Conservation (phyloP, 2,888 invertebrate species). For the Ecdyonurus torrentis region DNA sequence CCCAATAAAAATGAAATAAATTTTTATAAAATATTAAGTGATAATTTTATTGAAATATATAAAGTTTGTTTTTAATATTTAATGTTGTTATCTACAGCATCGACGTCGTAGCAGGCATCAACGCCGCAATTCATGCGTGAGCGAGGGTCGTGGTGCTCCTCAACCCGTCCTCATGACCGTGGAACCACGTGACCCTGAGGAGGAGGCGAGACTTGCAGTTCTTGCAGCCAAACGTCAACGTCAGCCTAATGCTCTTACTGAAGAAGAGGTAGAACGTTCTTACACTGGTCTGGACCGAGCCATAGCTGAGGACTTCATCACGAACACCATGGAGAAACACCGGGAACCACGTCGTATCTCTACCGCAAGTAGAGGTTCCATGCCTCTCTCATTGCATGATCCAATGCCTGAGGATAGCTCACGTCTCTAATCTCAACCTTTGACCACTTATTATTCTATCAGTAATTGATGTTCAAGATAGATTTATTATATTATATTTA, state of each 20-base stretch:
- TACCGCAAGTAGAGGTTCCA: neutral
- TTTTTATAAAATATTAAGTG: too few relatives aligned
- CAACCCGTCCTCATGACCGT: neutral
- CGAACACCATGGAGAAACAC: neutral
- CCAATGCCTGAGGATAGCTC: neutral
- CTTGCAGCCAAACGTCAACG: neutral
- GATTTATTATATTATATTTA: too few relatives aligned
- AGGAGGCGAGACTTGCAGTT: neutral
- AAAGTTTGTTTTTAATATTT: neutral
- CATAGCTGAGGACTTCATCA: slow-evolving; percentile 1
- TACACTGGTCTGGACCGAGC: neutral
- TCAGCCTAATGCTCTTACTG: neutral
- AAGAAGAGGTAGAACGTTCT: neutral
- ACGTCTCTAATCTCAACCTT: neutral
- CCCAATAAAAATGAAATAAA: too few relatives aligned
- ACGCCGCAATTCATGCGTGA: neutral
- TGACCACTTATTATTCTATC: too few relatives aligned
- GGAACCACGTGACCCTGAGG: neutral
- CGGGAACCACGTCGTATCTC: neutral
- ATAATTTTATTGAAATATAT: too few relatives aligned
- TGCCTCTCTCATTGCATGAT: too few relatives aligned
- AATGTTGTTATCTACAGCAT: neutral
- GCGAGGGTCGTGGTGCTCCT: neutral
- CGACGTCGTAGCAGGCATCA: neutral
- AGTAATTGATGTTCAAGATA: too few relatives aligned